These are phyloP conservation scores for Diorhabda elongata DNA, from an alignment of 1,140 invertebrate species.

Conservation along the genomic window DNA sequence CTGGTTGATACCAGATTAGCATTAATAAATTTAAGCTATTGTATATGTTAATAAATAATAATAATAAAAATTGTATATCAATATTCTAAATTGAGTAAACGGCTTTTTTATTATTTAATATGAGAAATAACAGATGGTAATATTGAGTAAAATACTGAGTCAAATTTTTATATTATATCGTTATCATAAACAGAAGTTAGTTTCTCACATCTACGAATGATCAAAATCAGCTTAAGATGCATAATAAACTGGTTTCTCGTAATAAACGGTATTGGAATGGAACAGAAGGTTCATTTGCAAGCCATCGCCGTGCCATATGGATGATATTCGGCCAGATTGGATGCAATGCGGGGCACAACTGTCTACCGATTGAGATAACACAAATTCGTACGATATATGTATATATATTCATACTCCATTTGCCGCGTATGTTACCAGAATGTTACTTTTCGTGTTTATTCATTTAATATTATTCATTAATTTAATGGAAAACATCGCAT, in stretches of 20 bases:
- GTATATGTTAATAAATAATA: no score
- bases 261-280: conserved; percentile 16
- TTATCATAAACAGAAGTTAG: not conserved
- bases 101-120: no score
- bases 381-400: not conserved
- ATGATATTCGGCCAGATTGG: conserved; percentile 21
- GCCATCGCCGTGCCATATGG: conserved; percentile 20
- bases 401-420: conserved; percentile 22
- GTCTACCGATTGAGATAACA: conserved; percentile 21
- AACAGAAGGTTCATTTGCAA: conserved; percentile 18
- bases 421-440: conserved; percentile 22
- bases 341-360: conserved; percentile 19
- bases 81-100: no score
- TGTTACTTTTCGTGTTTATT: conserved; percentile 23
- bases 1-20: no score
- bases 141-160: no score
- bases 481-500: conserved; percentile 17
- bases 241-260: conserved; percentile 8
- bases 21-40: no score
- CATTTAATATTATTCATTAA: conserved; percentile 22
- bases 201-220: conserved; percentile 9
- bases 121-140: no score
- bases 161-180: no score
- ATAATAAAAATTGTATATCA: no score
- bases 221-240: conserved; percentile 9